A percentile compares a stretch with the other conserved stretches of the same genome.
Conservation (phyloP, 2,113 vertebrate species). For the Fregetta grallaria region DNA sequence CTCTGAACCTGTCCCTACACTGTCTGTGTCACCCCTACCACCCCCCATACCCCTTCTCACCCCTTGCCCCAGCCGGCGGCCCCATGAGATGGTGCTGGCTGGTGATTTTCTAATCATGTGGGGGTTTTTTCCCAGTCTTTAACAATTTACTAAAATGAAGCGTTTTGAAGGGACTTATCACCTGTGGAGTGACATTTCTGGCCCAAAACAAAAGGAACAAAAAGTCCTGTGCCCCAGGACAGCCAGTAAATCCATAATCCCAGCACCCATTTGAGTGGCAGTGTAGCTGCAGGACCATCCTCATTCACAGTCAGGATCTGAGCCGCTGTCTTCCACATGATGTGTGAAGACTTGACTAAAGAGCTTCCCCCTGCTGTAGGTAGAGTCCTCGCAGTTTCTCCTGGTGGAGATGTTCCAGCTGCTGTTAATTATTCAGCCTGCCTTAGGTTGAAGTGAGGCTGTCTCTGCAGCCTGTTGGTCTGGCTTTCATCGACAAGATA, state of each 20-base stretch:
- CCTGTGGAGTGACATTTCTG: background rate
- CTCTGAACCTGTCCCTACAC: background rate
- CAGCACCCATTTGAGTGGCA: background rate
- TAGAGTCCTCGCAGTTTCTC: background rate
- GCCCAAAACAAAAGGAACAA: background rate
- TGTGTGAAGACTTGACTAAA: background rate
- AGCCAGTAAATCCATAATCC: background rate
- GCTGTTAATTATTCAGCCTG: background rate
- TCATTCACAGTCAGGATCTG: background rate
- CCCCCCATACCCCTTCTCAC: background rate
- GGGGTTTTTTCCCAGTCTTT: accelerated
- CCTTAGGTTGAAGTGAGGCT: background rate
- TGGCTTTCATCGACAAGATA: background rate
- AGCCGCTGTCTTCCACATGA: accelerated
- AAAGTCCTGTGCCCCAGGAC: background rate
- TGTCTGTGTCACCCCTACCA: background rate
- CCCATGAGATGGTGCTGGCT: background rate
- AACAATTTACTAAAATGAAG: background rate
- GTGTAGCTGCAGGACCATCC: background rate
- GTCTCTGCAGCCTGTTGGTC: background rate
- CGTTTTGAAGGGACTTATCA: background rate
- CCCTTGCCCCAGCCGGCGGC: background rate
- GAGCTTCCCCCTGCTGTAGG: background rate
- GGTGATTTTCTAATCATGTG: background rate
- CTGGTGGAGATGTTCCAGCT: background rate